Base-by-base conservation (phyloP, 53 echinoderm and acorn worm species). In the Hippasteria phrygiana region DNA sequence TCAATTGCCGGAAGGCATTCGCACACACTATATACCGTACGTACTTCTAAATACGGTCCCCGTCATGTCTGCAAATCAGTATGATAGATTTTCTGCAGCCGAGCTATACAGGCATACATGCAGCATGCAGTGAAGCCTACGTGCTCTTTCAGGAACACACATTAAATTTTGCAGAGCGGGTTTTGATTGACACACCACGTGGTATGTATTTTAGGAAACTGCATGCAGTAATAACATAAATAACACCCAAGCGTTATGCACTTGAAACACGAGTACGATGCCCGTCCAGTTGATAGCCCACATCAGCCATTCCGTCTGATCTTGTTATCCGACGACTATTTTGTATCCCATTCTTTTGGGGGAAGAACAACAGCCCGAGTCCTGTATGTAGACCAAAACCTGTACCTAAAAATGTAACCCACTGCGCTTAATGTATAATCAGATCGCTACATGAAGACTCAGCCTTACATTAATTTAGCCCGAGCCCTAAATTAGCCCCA, bases 201-300 rank as follows among this genome's bases (percentile, higher is more conserved):
- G 79, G 79, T 65, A 7, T 24, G 66, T 63, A 65, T 63, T 82
- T 46, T 55, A 78, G 55, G 78, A 78, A 78, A 40, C 78, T 78
- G 62, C 18, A 26, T 35, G 70, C 70, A 69, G 54, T 51, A 51
- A 85, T 85, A 70, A 85, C 85, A 85, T 85, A 85, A 85, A 85
- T 71, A 85, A 85, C 71, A 85, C 70, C 85, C 71, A 71, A 85
- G 70, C 70, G 85, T 51, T 85, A 51, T 64, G 38, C 85, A 53
- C 85, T 71, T 70, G 85, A 85, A 85, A 85, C 50, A 70, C 71
- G 71, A 85, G 85, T 71, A 71, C 54, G 71, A 70, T 70, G 51
- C 13, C 70, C 27, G 18, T 71, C 29, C 2, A 22, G 51, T 50
- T 71, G 85, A 85, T 85, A 85, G 85, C 51, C 64, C 11, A 29